Conservation (phyloP, 2,113 vertebrate species). For the Polypterus bichir region DNA sequence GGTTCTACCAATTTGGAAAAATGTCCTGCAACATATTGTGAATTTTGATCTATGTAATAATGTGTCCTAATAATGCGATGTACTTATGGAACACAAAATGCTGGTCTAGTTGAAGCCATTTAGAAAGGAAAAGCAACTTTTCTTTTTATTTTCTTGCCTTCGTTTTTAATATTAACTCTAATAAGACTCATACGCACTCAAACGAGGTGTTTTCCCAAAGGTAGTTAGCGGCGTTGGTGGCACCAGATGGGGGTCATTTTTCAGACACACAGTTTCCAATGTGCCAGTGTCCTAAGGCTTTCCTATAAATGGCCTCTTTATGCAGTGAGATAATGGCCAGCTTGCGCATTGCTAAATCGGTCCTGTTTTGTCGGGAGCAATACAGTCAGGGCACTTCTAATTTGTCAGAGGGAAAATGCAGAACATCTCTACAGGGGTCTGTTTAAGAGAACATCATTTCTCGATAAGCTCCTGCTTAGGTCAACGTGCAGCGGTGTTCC, state of each 20-base stretch:
- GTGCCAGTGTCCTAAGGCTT: constrained; percentile 49
- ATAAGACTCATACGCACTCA: constrained; percentile 35
- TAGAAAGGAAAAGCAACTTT: constrained; percentile 24
- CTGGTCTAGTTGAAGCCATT: constrained; percentile 20
- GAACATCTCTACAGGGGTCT: constrained; percentile 60
- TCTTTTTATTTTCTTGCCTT: constrained; percentile 5
- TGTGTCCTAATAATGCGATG: neutral
- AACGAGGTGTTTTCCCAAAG: constrained; percentile 44
- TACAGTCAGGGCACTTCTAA: constrained; percentile 55
- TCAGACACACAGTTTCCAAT: constrained; percentile 38
- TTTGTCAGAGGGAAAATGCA: constrained; percentile 67
- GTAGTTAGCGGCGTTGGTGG: constrained; percentile 50
- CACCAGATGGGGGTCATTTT: constrained; percentile 49
- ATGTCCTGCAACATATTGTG: constrained; percentile 3
- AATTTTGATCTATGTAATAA: constrained; percentile 7
- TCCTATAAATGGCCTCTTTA: constrained; percentile 66
- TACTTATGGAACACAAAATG: constrained; percentile 7
- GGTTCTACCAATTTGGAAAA: neutral
- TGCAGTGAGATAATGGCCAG: constrained; percentile 66
- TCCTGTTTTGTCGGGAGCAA: constrained; percentile 59
- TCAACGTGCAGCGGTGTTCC: constrained; percentile 46
- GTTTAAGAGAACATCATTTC: constrained; percentile 77
- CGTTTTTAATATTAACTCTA: constrained; percentile 41
- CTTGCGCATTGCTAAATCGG: constrained; percentile 70
- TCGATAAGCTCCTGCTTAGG: constrained; percentile 59